Conservation (phyloP, 2,797 vertebrate genomes). For the Rhinichthys osculus region DNA sequence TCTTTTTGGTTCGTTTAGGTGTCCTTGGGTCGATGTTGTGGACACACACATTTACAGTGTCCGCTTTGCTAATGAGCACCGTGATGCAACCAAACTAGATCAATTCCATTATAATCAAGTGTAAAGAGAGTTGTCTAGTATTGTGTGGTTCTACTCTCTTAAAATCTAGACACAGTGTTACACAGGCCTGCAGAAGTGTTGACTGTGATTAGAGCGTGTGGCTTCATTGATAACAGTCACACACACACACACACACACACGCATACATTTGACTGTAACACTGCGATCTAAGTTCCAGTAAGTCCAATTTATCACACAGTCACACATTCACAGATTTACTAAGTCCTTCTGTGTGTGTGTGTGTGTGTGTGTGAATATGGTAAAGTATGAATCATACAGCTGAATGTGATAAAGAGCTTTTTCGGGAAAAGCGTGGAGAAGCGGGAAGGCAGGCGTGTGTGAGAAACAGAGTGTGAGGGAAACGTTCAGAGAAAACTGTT, state of each 20-base stretch:
- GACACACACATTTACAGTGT: too few relatives aligned
- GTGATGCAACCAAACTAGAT: too few relatives aligned
- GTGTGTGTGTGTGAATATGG: slow-evolving; percentile 19
- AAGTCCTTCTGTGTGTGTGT: not conserved
- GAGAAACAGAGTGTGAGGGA: slow-evolving; percentile 24
- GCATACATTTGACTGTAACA: not conserved
- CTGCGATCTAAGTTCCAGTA: slow-evolving; percentile 16
- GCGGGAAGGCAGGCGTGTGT: slow-evolving; percentile 69
- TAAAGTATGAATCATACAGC: slow-evolving; percentile 56
- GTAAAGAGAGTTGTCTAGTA: not conserved
- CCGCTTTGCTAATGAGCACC: too few relatives aligned
- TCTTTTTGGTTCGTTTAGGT: not conserved
- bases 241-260: not conserved
- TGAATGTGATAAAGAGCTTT: slow-evolving; percentile 67
- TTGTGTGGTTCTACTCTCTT: not conserved
- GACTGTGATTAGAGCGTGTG: not conserved
- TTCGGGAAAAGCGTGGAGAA: slow-evolving; percentile 69
- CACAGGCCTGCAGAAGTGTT: not conserved
- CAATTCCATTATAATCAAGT: not conserved
- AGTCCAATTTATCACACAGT: slow-evolving; percentile 12
- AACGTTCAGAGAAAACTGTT: slow-evolving; percentile 9
- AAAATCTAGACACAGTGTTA: not conserved
- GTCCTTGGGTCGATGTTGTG: not conserved
- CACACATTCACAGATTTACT: not conserved
- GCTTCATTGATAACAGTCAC: slow-evolving; percentile 17